Evolutionary conservation across 2,797 vertebrate species (phyloP), one percentile per base, ranked within the genome.

Genomic region (Enteromius anoplus): DNA sequence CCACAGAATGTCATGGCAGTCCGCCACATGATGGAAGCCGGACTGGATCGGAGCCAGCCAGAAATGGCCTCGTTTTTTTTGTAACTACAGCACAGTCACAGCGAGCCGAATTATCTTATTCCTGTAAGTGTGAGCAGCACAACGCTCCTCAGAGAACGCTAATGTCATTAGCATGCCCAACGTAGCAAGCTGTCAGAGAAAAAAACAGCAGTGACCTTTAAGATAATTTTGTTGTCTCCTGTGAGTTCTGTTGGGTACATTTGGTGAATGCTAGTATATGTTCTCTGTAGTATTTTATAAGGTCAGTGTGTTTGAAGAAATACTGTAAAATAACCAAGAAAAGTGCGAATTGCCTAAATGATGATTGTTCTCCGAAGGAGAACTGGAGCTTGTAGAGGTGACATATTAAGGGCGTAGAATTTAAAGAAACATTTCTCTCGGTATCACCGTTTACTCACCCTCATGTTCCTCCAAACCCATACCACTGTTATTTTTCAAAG

Each of bases 131-230:
- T 23, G 73, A 73, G 29, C 23, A n/a, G 55, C 29, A 32, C 47
- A 26, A 10, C 49, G 71, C 58, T 85, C 66, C 73, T 81, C 42
- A 8, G 80, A 80, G 58, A 71, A 45, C 64, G 60, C 66, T 86
- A 83, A 85, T 83, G 42, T 80, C 53, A 85, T 85, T 88, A 83
- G 85, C 80, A 85, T 85, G 77, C 83, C 73, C 76, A 64, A 53
- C 47, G 58, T 82, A 83, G 85, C 51, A 12, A 70, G 60, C 49
- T 80, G 77, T 81, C 51, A 21, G 45, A 78, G 76, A 69, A 78
- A 84, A 82, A 84, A 82, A 82, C 85, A 64, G 49, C 79, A 69
- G 17, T 86, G 85, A 86, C 79, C 85, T 86, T 86, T 86, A 81
- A 81, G 78, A 78, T 81, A 66, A 81, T 81, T 81, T 81, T 40